phyloP scores from a whole-genome alignment of 2,113 vertebrate genomes.

The Zosterops pallidus region DNA sequence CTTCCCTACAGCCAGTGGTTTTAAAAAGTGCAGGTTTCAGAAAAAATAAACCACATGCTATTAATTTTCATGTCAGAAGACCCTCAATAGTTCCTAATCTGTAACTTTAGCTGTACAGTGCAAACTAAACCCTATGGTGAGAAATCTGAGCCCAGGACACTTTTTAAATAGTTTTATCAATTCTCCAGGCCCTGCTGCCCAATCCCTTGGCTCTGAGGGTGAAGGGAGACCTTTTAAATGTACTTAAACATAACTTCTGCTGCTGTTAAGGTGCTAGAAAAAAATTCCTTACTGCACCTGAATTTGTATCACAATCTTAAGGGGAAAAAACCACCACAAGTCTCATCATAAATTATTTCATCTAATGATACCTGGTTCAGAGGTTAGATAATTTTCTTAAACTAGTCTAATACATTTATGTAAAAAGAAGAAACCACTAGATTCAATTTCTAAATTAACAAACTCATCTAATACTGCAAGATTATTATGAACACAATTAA shows the following conservation, averaged over 20 bases:
- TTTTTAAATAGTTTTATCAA: not conserved
- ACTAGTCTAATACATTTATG: not conserved
- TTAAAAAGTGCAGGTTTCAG: not conserved
- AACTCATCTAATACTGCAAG: not conserved
- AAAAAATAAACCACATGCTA: conserved; percentile 16
- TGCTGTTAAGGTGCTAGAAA: not conserved
- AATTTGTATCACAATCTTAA: not conserved
- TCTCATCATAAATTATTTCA: not conserved
- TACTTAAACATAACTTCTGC: not conserved
- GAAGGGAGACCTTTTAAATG: not conserved
- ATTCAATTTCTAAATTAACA: not conserved
- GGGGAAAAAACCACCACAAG: not conserved
- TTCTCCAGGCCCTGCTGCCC: not conserved
- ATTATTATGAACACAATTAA: not conserved
- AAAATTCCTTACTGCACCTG: not conserved
- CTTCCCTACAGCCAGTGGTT: not conserved
- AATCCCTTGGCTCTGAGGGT: not conserved
- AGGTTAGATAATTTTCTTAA: not conserved
- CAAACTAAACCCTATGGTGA: conserved; percentile 28
- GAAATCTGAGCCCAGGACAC: not conserved
- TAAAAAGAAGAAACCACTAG: not conserved
- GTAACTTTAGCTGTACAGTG: conserved; percentile 11
- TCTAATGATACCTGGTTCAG: not conserved
- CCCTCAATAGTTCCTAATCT: conserved; percentile 42
- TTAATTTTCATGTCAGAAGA: conserved; percentile 47